Conservation (phyloP, 2,797 vertebrate genomes). For the Acipenser transmontanus region DNA sequence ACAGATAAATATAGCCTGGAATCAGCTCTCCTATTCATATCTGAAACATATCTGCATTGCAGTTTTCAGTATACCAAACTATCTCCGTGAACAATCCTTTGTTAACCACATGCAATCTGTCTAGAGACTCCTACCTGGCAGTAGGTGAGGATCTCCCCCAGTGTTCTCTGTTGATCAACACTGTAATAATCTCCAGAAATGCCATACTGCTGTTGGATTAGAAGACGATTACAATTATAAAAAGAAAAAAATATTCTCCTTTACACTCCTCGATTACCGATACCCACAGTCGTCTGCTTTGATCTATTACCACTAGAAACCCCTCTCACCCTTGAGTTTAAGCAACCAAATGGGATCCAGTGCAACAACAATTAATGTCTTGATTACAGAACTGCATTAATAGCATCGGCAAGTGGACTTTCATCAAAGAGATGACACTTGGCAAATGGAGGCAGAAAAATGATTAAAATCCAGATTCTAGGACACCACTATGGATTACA, state of each 20-base stretch:
- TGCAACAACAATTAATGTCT: background rate
- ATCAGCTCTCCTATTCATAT: too few species aligned
- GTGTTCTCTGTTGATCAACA: conserved; percentile 31
- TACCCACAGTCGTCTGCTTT: background rate
- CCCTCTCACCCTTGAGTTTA: background rate
- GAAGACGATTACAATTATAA: background rate
- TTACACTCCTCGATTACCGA: background rate
- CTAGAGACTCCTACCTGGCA: conserved; percentile 31
- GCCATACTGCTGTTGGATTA: conserved; percentile 15
- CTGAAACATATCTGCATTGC: too few species aligned
- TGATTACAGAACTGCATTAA: too few species aligned
- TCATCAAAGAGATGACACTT: too few species aligned
- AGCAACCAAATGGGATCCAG: background rate
- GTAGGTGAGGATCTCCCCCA: conserved; percentile 39
- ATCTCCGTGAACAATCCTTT: background rate
- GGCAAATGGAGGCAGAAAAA: too few species aligned
- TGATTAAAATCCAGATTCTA: too few species aligned
- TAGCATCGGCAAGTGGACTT: too few species aligned
- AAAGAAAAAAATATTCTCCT: background rate
- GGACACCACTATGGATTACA: too few species aligned
- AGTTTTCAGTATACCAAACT: background rate
- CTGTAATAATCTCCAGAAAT: conserved; percentile 24
- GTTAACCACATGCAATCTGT: too few species aligned
- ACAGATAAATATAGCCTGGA: too few species aligned
- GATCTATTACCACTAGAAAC: background rate